Base-by-base conservation (phyloP, 1,140 invertebrate species). In the Macrosteles quadrilineatus region DNA sequence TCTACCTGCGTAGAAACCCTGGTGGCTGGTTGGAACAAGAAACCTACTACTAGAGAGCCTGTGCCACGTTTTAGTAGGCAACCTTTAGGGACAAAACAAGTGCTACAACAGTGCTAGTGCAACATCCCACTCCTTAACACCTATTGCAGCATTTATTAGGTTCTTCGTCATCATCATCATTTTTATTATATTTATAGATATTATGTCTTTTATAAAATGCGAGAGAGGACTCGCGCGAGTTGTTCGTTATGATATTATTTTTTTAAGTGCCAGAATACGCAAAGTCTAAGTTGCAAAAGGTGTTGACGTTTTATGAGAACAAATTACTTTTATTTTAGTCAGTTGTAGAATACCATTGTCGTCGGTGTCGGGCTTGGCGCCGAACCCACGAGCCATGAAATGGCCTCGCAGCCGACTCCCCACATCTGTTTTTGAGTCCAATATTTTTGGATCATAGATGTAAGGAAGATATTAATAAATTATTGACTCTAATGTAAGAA, bases 21-120 rank as follows among this genome's bases (percentile, higher is more conserved):
- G 97, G 97, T 78, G 96, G 97, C 77, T 99, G 96, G 95, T 87
- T 99, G 77, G 97, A 99, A 84, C 90, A 93, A 84, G 97, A 99
- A 88, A 99, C 97, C 80, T 99, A 99, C 85, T 98, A 98, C 87
- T 99, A 96, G 87, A 82, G 29, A 21, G 9, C 25, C 25, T 31
- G 27, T 45, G 29, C 50, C 12, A 62, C 72, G 72, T 76, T 76
- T 73, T 75, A 73, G 75, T 75, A 71, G 70, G 74, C 74, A 72
- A 70, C 73, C 71, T 69, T 65, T 73, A 74, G 73, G 71, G 69
- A 71, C 66, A 47, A 55, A 43, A 32, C 67, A 23, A 70, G 64
- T 66, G 63, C 63, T 66, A 66, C 59, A 63, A 31, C 63, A 66
- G 63, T 69, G 72, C 72, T 72, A 73, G 72, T 73, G 72, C 68